Base-by-base conservation (phyloP, 2,797 vertebrate species). In the Ptychadena robeensis region DNA sequence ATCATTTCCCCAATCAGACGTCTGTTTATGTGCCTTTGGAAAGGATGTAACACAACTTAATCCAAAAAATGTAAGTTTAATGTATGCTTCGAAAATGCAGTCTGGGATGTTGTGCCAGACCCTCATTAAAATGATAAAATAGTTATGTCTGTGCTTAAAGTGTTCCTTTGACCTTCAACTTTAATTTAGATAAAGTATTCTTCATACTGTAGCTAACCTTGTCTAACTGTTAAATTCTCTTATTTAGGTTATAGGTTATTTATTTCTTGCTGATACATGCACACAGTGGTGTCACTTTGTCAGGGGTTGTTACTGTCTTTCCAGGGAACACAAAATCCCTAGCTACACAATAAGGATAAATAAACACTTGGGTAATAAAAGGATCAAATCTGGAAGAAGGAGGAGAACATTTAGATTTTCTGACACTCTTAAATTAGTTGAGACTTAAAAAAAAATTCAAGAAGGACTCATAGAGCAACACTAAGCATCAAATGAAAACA, bases 201-300 rank as follows among this genome's bases (percentile, higher is more conserved):
- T 44, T 71, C 31, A n/a, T 44, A 44, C 37, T 40, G 30, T 38
- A 28, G 27, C 5, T 30, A 30, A 72, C 69, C 27, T 72, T 72
- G 40, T 72, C 38, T 72, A 32, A 53, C 18, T 9, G 9, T 53
- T 32, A 53, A 71, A 71, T 48, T 34, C n/a, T 61, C 25, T 30
- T 48, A 27, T n/a, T n/a, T n/a, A n/a, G n/a, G n/a, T n/a, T n/a
- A n/a, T n/a, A 72, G 18, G 18, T 3, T 72, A 31, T 72, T 48
- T 11, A 30, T 53, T 72, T 72, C 40, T 48, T 72, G 69, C 28
- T 53, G 40, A 72, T 28, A 10, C 6, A 32, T 32, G 40, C 44
- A 53, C 32, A 57, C 53, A 53, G n/a, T 44, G 31, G n/a, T 53
- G 38, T 72, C 40, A 53, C 27, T 72, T 53, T 72, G 69, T 70